These are phyloP conservation scores for Drosophila aldrichi DNA, from an alignment of 2,888 invertebrate genomes.

Conservation along the genomic window DNA sequence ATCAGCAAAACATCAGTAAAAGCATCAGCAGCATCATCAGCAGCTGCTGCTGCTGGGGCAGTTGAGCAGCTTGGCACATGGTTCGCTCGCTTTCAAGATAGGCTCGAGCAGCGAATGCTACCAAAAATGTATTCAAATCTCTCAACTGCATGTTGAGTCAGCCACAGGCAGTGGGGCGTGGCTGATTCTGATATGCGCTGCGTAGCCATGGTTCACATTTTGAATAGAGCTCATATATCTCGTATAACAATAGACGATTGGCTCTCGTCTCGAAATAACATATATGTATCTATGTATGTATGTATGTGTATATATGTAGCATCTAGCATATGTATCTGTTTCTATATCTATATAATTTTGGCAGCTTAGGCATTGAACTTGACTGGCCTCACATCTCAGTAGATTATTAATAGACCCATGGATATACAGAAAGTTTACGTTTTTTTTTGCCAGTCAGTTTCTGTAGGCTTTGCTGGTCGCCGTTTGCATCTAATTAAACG, in stretches of 20 bases:
- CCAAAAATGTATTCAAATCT: constrained; percentile 80
- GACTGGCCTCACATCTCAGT: constrained; percentile 45
- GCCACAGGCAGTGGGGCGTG: constrained; percentile 40
- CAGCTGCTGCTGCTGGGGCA: background rate
- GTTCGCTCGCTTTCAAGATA: constrained; percentile 19
- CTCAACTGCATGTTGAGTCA: constrained; percentile 46
- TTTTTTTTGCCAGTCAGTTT: constrained; percentile 34
- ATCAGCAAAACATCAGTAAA: background rate
- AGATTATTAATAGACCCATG: constrained; percentile 37
- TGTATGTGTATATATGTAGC: background rate
- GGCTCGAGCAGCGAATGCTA: constrained; percentile 47
- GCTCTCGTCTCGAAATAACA: constrained; percentile 6
- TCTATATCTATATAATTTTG: constrained; percentile 26
- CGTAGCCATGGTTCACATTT: constrained; percentile 57
- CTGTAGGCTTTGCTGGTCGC: constrained; percentile 44
- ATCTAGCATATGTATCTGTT: constrained; percentile 1
- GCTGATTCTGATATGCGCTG: constrained; percentile 35
- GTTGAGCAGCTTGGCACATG: constrained; percentile 9
- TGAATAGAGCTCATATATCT: constrained; percentile 20
- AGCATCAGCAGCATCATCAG: constrained; percentile 2
- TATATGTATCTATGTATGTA: background rate
- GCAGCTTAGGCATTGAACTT: constrained; percentile 74
- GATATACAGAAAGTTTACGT: constrained; percentile 14
- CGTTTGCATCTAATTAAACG: constrained; percentile 62
- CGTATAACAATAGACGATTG: constrained; percentile 31